These are phyloP conservation scores for Nannoperca obscura DNA, from an alignment of 2,797 vertebrate genomes.

Conservation along the genomic window DNA sequence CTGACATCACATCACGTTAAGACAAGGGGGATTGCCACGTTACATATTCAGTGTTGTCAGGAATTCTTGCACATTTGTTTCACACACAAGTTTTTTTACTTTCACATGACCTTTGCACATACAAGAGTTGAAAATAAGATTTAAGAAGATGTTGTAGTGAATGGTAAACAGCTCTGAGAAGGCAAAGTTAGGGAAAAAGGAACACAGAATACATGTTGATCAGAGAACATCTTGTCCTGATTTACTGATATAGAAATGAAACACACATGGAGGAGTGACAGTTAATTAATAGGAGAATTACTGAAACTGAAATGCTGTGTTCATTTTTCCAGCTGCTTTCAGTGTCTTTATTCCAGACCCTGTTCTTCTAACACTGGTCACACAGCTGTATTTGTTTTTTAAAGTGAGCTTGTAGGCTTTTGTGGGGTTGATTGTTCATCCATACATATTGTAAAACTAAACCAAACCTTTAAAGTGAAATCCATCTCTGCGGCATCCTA, in stretches of 20 bases:
- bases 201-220: no score
- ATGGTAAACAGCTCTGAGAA: neutral
- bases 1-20: slow-evolving; percentile 52
- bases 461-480: slow-evolving; percentile 49
- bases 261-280: neutral
- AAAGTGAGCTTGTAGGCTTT: neutral
- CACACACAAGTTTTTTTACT: slow-evolving; percentile 34
- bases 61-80: slow-evolving; percentile 55
- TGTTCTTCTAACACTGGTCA: neutral
- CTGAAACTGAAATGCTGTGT: neutral
- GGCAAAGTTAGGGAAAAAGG: neutral
- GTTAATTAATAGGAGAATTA: neutral
- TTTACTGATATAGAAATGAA: neutral
- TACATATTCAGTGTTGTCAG: slow-evolving; percentile 48
- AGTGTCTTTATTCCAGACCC: neutral
- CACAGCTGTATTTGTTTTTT: neutral
- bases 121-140: slow-evolving; percentile 35
- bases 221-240: neutral
- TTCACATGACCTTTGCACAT: slow-evolving; percentile 64
- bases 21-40: slow-evolving; percentile 51
- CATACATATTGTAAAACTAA: slow-evolving; percentile 15
- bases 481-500: slow-evolving; percentile 23
- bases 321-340: neutral
- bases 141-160: slow-evolving; percentile 1
- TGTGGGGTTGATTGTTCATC: neutral